Evolutionary conservation across 1,140 invertebrate species (phyloP).

Genomic region (Pissodes strobi): DNA sequence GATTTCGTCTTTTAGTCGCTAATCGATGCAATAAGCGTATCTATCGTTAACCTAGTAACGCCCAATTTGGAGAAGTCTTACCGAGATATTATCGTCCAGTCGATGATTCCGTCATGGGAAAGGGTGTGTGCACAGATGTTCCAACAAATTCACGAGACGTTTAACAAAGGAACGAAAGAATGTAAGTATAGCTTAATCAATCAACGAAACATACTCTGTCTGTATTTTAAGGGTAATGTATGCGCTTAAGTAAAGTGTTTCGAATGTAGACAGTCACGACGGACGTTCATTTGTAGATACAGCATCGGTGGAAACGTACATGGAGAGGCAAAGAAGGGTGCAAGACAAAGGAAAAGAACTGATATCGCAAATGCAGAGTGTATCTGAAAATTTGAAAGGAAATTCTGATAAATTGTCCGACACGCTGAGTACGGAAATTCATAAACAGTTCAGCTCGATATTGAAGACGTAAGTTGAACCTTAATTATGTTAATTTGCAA

Average conservation of each 20-base stretch:
- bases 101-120: conserved; percentile 82
- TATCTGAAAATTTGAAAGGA: conserved; percentile 50
- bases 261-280: too few relatives aligned
- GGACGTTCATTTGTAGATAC: conserved; percentile 47
- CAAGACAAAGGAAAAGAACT: conserved; percentile 55
- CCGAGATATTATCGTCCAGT: conserved; percentile 73
- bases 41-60: conserved; percentile 68
- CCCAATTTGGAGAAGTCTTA: conserved; percentile 71
- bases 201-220: too few relatives aligned
- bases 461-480: conserved; percentile 48
- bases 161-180: conserved; percentile 83
- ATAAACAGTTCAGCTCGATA: conserved; percentile 47
- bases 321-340: conserved; percentile 51
- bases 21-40: conserved; percentile 71
- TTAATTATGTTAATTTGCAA: too few relatives aligned
- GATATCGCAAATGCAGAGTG: conserved; percentile 51
- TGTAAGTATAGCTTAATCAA: conserved; percentile 72
- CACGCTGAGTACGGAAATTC: conserved; percentile 48
- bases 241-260: too few relatives aligned
- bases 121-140: conserved; percentile 84
- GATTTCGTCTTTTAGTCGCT: too few relatives aligned
- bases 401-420: conserved; percentile 48
- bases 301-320: conserved; percentile 51
- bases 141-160: conserved; percentile 83
- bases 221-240: too few relatives aligned